A percentile compares a stretch with the other conserved stretches of the same genome.
These are phyloP conservation scores for Orthonevra nobilis DNA, from an alignment of 2,888 invertebrate genomes.

Conservation along the genomic window DNA sequence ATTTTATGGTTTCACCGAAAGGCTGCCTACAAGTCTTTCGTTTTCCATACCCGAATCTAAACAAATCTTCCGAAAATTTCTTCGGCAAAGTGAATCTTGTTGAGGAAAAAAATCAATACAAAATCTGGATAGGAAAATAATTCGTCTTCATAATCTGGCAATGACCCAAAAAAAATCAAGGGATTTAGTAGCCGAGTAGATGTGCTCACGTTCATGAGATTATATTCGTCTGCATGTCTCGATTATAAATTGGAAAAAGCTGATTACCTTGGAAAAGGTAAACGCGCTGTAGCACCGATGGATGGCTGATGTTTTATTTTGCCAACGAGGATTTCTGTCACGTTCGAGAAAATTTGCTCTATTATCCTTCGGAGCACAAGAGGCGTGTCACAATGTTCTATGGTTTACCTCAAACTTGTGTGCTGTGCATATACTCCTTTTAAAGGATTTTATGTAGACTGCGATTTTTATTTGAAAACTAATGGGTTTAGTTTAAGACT, in stretches of 20 bases:
- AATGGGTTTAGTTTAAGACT: too few relatives aligned
- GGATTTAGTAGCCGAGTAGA: slow-evolving; percentile 21
- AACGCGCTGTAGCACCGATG: background rate
- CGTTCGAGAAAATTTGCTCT: slow-evolving; percentile 41
- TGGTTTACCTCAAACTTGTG: background rate
- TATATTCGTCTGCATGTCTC: slow-evolving; percentile 50
- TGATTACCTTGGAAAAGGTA: slow-evolving; percentile 25
- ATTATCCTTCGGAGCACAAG: slow-evolving; percentile 23
- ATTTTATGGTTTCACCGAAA: too few relatives aligned
- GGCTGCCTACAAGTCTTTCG: too few relatives aligned
- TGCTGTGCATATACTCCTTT: background rate
- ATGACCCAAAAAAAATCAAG: slow-evolving; percentile 27
- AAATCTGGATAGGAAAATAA: slow-evolving; percentile 10
- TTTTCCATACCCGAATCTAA: too few relatives aligned
- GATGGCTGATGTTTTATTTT: background rate
- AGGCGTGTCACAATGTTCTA: slow-evolving; percentile 24
- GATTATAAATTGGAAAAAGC: slow-evolving; percentile 36
- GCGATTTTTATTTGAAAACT: too few relatives aligned
- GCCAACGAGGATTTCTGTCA: slow-evolving; percentile 16
- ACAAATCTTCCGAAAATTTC: too few relatives aligned
- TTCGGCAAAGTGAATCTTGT: too few relatives aligned
- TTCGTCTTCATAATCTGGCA: slow-evolving; percentile 28
- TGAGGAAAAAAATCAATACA: slow-evolving; percentile 6
- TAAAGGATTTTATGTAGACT: background rate
- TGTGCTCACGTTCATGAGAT: slow-evolving; percentile 10